A percentile compares a stretch with the other conserved stretches of the same genome.
These are phyloP conservation scores for Alsophila aescularia DNA, from an alignment of 2,888 invertebrate species.

Conservation along the genomic window DNA sequence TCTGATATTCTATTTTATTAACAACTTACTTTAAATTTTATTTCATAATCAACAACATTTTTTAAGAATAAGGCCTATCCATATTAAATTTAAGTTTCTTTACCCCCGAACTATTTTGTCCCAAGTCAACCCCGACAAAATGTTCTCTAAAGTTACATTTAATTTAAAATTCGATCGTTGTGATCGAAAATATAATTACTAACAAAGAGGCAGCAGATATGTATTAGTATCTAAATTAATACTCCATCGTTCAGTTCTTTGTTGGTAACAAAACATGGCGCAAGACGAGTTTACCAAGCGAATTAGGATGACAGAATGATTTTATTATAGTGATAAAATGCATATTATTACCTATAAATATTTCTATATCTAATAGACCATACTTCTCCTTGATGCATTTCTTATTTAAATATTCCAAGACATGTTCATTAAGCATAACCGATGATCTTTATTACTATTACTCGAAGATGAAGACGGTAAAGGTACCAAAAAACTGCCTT, in stretches of 20 bases:
- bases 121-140: conserved; percentile 38
- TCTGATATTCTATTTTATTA: conserved; percentile 40
- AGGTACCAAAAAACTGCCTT: too few relatives aligned
- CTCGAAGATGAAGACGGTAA: too few relatives aligned
- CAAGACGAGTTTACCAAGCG: conserved; percentile 19
- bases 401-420: not conserved
- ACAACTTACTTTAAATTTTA: conserved; percentile 58
- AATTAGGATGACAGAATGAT: conserved; percentile 23
- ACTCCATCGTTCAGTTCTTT: conserved; percentile 36
- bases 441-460: too few relatives aligned
- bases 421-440: too few relatives aligned
- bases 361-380: conserved; percentile 2
- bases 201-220: conserved; percentile 42
- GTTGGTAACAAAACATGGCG: conserved; percentile 18
- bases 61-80: conserved; percentile 61
- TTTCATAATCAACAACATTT: conserved; percentile 68
- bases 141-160: conserved; percentile 38
- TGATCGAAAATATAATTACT: conserved; percentile 35
- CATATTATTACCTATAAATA: not conserved
- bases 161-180: conserved; percentile 35
- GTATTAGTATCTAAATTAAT: conserved; percentile 34
- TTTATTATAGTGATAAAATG: conserved; percentile 2
- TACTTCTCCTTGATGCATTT: conserved; percentile 2
- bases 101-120: conserved; percentile 47
- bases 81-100: conserved; percentile 44